phyloP scores from a whole-genome alignment of 2,113 vertebrate genomes.

The Alethe castanea region DNA sequence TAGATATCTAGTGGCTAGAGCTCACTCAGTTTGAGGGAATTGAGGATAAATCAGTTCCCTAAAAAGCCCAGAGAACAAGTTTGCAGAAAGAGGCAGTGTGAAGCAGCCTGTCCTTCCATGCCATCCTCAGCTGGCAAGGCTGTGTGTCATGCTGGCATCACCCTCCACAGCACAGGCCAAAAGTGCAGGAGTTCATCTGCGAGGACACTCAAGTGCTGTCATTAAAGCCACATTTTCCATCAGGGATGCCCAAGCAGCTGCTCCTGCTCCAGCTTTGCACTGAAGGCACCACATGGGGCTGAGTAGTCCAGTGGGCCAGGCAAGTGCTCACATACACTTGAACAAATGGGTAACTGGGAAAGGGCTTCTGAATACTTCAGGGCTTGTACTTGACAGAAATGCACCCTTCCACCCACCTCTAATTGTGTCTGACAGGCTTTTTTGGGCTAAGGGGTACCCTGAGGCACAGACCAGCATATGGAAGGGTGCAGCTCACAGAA shows the following conservation, averaged over 20 bases:
- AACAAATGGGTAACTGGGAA: neutral
- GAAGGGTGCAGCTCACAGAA: neutral
- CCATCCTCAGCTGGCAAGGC: neutral
- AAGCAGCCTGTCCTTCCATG: neutral
- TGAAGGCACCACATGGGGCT: accelerated
- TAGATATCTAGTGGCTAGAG: neutral
- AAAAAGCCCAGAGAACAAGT: neutral
- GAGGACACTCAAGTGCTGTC: neutral
- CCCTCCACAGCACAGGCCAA: neutral
- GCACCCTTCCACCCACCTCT: neutral
- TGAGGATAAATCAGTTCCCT: neutral
- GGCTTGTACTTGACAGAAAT: neutral
- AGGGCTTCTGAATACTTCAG: neutral
- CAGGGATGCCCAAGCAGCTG: neutral
- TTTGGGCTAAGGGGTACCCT: neutral
- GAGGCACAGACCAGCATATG: neutral
- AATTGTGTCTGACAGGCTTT: neutral
- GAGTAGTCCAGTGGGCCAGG: neutral
- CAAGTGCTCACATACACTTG: neutral
- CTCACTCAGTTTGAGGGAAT: neutral
- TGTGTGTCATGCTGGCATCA: neutral
- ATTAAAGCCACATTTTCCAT: neutral
- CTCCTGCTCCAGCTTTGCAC: neutral
- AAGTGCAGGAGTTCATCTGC: neutral
- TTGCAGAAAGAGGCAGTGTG: neutral